Conservation (phyloP, 2,113 vertebrate genomes). For the Leiothrix lutea region DNA sequence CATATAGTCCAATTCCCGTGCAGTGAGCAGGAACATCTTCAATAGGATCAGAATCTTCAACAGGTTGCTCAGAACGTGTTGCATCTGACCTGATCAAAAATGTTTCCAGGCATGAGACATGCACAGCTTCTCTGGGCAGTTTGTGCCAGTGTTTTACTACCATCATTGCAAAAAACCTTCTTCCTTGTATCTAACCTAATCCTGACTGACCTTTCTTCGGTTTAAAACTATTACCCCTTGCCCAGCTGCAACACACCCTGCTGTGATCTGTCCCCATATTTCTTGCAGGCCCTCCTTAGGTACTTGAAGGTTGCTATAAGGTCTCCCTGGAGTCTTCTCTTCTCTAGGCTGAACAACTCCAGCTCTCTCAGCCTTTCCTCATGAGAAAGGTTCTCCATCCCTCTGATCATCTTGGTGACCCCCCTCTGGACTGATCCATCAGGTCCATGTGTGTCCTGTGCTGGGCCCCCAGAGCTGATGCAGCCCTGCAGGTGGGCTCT, state of each 20-base stretch:
- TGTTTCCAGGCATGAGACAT: background rate
- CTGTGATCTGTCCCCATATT: background rate
- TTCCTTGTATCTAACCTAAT: background rate
- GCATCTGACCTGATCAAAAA: background rate
- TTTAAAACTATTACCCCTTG: background rate
- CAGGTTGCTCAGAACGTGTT: background rate
- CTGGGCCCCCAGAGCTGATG: background rate
- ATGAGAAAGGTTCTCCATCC: accelerated
- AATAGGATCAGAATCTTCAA: background rate
- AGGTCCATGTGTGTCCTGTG: background rate
- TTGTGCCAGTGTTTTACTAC: background rate
- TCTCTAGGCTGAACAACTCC: background rate
- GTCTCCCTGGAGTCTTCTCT: background rate
- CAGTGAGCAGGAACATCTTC: background rate
- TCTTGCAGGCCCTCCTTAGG: background rate
- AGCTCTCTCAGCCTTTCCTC: background rate
- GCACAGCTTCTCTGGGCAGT: background rate
- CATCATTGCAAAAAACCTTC: background rate
- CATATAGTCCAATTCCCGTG: background rate
- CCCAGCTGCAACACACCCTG: background rate
- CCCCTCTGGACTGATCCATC: background rate
- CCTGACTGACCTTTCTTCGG: background rate
- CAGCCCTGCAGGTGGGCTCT: background rate
- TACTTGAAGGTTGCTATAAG: background rate
- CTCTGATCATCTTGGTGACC: background rate